Evolutionary conservation across 2,797 vertebrate species (phyloP).

Genomic region (Enteromius paludinosus): DNA sequence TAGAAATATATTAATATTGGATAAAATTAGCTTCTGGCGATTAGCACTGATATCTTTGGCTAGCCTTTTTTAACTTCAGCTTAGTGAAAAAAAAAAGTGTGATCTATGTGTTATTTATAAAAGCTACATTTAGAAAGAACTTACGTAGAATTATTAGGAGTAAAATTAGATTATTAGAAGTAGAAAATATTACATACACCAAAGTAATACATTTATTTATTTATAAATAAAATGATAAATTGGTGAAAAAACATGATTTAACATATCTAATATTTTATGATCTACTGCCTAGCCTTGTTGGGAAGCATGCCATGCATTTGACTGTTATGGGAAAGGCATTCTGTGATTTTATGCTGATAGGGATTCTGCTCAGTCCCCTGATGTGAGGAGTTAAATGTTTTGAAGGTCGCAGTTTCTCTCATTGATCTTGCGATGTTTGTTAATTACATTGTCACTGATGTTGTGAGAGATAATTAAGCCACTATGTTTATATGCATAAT

Average conservation of each 20-base stretch:
- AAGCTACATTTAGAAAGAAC: neutral
- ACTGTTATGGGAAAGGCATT: slow-evolving; percentile 78
- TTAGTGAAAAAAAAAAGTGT: neutral
- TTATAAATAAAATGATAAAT: neutral
- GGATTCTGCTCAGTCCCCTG: slow-evolving; percentile 77
- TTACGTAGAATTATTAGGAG: neutral
- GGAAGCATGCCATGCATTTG: slow-evolving; percentile 70
- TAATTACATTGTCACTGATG: slow-evolving; percentile 99
- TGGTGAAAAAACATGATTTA: neutral
- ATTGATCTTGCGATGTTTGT: slow-evolving; percentile 99
- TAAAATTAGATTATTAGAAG: neutral
- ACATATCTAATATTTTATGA: neutral
- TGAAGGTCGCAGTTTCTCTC: slow-evolving; percentile 99
- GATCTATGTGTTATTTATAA: too few relatives aligned
- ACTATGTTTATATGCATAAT: slow-evolving; percentile 99
- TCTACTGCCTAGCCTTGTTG: slow-evolving; percentile 68
- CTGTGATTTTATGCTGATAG: slow-evolving; percentile 78
- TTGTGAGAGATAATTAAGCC: slow-evolving; percentile 99
- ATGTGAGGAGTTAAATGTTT: slow-evolving; percentile 87
- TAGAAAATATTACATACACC: neutral
- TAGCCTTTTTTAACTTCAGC: too few relatives aligned
- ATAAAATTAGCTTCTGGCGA: neutral
- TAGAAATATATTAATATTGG: neutral
- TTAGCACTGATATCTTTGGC: neutral
- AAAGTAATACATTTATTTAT: neutral